These are phyloP conservation scores for Trematomus bernacchii DNA, from an alignment of 2,797 vertebrate genomes.

Conservation along the genomic window DNA sequence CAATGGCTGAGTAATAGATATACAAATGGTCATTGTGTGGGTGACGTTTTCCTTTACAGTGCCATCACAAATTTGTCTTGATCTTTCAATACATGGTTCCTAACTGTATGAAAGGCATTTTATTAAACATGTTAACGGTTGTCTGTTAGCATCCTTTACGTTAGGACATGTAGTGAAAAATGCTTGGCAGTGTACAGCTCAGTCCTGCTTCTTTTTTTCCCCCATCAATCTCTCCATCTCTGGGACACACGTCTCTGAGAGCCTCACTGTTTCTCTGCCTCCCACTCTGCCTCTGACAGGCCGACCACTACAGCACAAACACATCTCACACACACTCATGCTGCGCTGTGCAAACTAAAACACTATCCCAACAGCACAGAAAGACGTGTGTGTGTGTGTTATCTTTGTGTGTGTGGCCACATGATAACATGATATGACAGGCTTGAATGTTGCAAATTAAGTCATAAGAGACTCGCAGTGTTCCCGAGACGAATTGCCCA, in stretches of 20 bases:
- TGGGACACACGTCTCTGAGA: conserved; percentile 57
- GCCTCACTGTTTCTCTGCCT: conserved; percentile 51
- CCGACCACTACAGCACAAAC: conserved; percentile 62
- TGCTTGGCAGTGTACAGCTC: conserved; percentile 2
- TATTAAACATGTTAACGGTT: background rate
- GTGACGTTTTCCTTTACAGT: too few species aligned
- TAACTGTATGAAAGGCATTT: background rate
- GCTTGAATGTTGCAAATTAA: conserved; percentile 44
- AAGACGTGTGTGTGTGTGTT: conserved; percentile 21
- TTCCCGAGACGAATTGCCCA: conserved; percentile 48
- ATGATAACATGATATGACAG: conserved; percentile 61
- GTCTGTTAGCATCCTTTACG: conserved; percentile 1
- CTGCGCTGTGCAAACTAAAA: conserved; percentile 56
- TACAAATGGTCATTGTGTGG: too few species aligned
- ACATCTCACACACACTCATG: conserved; percentile 43
- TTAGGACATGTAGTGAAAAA: conserved; percentile 6
- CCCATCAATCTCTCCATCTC: conserved; percentile 24
- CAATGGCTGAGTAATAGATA: too few species aligned
- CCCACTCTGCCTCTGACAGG: conserved; percentile 56
- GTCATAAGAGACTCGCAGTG: conserved; percentile 42
- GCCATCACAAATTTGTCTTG: too few species aligned
- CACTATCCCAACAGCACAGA: conserved; percentile 32
- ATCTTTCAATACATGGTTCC: background rate
- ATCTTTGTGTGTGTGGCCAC: conserved; percentile 24
- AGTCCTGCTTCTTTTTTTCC: conserved; percentile 5